Base-by-base conservation (phyloP, 37 sponge, comb jelly and placozoan species). In the Petrosia ficiformis region DNA sequence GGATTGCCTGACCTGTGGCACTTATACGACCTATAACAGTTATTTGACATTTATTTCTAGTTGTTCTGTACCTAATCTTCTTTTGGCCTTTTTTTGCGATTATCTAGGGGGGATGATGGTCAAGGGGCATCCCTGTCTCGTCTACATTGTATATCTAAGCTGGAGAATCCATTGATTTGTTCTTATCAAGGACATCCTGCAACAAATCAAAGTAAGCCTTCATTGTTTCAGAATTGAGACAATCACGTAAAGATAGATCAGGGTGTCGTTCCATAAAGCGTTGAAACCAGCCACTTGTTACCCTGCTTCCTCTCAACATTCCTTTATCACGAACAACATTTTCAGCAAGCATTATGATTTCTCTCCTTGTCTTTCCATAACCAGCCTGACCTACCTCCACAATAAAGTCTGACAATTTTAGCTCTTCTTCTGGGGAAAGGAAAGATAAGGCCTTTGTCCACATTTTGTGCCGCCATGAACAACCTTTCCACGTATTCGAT, bases 81-180 rank as follows among this genome's bases (percentile, higher is more conserved):
- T 42, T 40, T 61, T 68, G 69, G 6, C 69, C 39, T 11, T 39
- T 39, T 31, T 14, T 19, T 6, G 39, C 69, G 1, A 79, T 1
- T 39, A 68, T 40, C 6, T 31, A 14, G 22, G 69, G 69, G 3
- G 69, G 16, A 19, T 40, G 33, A 68, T 68, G 69, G 35, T 68
- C 69, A 14, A 68, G 33, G 11, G 81, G 81, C 72, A 80, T 80
- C 5, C 81, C 81, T 8, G 73, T 56, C 54, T 80, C 81, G 32
- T 80, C 73, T 2, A 80, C 57, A 64, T 80, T 80, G 56, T 80
- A 80, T 1, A 80, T 60, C 42, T 80, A 66, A 57, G 72, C 81
- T 29, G 81, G 81, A 5, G 8, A n/a, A n/a, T 68, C 69, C 21
- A 39, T 14, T 29, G 35, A 40, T 19, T 33, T 33, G 35, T 68